Evolutionary conservation across 2,113 vertebrate species (phyloP).

Genomic region (Lepus timidus): DNA sequence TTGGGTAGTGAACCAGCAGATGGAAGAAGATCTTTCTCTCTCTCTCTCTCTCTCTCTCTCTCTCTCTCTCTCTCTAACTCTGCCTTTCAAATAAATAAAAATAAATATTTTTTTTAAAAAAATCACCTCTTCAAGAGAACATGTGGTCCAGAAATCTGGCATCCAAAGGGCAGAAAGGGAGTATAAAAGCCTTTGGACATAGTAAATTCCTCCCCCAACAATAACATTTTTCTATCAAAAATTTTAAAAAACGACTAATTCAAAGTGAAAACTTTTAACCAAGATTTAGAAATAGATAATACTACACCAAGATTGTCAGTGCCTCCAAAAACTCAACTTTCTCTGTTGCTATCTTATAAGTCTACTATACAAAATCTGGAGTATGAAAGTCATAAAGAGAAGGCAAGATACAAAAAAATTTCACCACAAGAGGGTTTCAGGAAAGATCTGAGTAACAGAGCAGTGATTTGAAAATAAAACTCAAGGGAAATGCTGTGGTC

Average conservation of each 20-base stretch:
- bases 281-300: constrained; percentile 56
- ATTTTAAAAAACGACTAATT: constrained; percentile 52
- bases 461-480: constrained; percentile 48
- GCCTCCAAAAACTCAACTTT: constrained; percentile 10
- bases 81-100: no score
- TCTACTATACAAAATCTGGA: background rate
- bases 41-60: no score
- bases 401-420: constrained; percentile 27
- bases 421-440: background rate
- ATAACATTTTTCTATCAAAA: constrained; percentile 24
- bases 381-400: constrained; percentile 2
- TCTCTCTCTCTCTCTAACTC: no score
- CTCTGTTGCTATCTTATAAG: constrained; percentile 12
- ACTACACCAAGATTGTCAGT: background rate
- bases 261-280: constrained; percentile 63
- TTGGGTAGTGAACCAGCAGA: no score
- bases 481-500: constrained; percentile 44
- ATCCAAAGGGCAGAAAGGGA: constrained; percentile 58
- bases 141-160: constrained; percentile 68
- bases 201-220: constrained; percentile 41
- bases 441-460: constrained; percentile 53
- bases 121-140: constrained; percentile 58
- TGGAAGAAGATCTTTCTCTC: no score
- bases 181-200: constrained; percentile 49
- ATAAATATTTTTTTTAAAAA: background rate